A percentile compares a stretch with the other conserved stretches of the same genome.
These are phyloP conservation scores for Bostrychus sinensis DNA, from an alignment of 2,113 vertebrate genomes.

Conservation along the genomic window DNA sequence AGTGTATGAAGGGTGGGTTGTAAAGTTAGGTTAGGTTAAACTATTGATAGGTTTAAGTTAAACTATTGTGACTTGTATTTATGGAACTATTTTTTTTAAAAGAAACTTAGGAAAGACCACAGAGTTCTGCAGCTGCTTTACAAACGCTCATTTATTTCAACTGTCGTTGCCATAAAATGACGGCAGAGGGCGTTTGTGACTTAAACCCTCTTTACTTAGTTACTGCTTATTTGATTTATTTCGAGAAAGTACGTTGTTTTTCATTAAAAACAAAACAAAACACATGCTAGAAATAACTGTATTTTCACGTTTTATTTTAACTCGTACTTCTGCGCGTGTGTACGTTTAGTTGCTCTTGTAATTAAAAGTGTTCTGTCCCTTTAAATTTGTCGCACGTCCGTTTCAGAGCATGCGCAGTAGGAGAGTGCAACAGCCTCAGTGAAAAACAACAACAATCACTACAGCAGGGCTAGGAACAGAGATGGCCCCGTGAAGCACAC, in stretches of 20 bases:
- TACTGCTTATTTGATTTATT: neutral
- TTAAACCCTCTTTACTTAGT: no score
- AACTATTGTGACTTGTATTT: no score
- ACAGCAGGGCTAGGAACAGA: conserved; percentile 34
- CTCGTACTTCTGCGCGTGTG: neutral
- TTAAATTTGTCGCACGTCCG: conserved; percentile 52
- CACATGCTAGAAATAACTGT: neutral
- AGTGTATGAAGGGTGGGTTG: no score
- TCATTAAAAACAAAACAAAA: neutral
- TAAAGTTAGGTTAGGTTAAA: no score
- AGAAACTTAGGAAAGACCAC: no score
- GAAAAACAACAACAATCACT: conserved; percentile 81
- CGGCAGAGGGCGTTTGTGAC: conserved; percentile 33
- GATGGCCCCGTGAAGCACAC: conserved; percentile 57
- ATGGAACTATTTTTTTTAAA: no score
- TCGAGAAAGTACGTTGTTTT: neutral
- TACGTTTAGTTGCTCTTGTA: neutral
- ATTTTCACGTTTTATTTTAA: no score
- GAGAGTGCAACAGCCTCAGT: conserved; percentile 47
- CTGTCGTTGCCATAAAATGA: conserved; percentile 1
- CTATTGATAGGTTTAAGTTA: no score
- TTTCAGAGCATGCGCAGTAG: conserved; percentile 68
- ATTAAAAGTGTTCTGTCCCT: conserved; percentile 30
- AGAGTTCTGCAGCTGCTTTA: no score
- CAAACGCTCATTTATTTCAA: no score